Evolutionary conservation across 2,113 vertebrate species (phyloP).

Genomic region (Pelvicachromis taeniatus): DNA sequence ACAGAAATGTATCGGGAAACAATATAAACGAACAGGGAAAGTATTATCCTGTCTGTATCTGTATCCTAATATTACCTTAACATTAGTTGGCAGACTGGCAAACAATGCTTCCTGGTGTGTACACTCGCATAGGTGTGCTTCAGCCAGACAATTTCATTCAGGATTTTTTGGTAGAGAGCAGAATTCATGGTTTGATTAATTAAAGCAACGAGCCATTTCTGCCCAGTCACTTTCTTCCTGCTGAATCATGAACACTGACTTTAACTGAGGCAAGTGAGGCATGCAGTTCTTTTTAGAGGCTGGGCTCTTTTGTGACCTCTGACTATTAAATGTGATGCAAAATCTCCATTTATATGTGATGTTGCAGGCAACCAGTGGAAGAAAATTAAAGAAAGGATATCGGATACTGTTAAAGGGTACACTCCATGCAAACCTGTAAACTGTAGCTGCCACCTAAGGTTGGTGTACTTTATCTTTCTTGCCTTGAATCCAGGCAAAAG

Average conservation of each 20-base stretch:
- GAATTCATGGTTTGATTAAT: background rate
- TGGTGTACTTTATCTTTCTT: background rate
- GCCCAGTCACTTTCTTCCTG: background rate
- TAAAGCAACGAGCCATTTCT: background rate
- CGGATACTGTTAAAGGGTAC: conserved; percentile 70
- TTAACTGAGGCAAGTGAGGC: background rate
- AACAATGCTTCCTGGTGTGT: background rate
- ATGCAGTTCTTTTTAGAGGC: background rate
- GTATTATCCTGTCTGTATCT: too few relatives aligned
- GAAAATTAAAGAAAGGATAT: conserved; percentile 37
- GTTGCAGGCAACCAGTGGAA: conserved; percentile 56
- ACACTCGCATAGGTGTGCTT: background rate
- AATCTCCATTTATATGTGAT: background rate
- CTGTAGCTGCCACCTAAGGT: conserved; percentile 89
- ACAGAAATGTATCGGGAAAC: too few relatives aligned
- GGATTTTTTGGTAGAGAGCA: background rate
- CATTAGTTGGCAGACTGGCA: background rate
- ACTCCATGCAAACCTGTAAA: conserved; percentile 79
- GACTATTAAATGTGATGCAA: background rate
- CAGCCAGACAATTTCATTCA: background rate
- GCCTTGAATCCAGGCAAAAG: background rate
- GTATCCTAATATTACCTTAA: background rate
- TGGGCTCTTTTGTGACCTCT: background rate
- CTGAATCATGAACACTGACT: background rate
- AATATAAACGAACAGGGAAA: too few relatives aligned